Conservation (phyloP, 2,797 vertebrate species). For the Epinephelus awoara region DNA sequence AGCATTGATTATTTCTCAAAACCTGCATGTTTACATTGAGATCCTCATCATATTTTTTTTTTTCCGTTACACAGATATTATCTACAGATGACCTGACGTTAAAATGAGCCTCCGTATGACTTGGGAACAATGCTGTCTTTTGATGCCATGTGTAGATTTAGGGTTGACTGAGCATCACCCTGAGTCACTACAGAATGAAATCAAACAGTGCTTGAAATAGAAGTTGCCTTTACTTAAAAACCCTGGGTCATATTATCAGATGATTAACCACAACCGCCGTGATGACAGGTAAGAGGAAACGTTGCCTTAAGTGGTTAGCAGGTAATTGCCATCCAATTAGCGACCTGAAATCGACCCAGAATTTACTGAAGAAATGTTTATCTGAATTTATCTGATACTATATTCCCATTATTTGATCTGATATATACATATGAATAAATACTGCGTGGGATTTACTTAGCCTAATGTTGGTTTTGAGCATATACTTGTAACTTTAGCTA, state of each 20-base stretch:
- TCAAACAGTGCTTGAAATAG: slow-evolving; percentile 57
- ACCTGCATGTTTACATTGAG: slow-evolving; percentile 63
- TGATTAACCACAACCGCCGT: slow-evolving; percentile 46
- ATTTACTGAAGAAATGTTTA: slow-evolving; percentile 62
- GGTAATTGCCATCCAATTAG: slow-evolving; percentile 54
- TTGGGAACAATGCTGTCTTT: slow-evolving; percentile 40
- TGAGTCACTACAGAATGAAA: slow-evolving; percentile 45
- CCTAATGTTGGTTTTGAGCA: slow-evolving; percentile 71
- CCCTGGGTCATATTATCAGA: slow-evolving; percentile 42
- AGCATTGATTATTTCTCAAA: slow-evolving; percentile 27
- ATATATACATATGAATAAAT: slow-evolving; percentile 64
- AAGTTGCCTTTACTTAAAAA: slow-evolving; percentile 64
- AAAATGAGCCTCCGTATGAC: slow-evolving; percentile 25
- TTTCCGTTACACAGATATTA: slow-evolving; percentile 25
- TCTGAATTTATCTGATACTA: slow-evolving; percentile 51
- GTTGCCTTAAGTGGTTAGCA: slow-evolving; percentile 72
- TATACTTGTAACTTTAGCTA: slow-evolving; percentile 77
- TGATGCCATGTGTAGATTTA: slow-evolving; percentile 39
- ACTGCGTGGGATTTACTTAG: slow-evolving; percentile 75
- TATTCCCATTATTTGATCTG: slow-evolving; percentile 57
- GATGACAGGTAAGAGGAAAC: slow-evolving; percentile 57
- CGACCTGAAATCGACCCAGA: slow-evolving; percentile 33
- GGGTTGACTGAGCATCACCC: slow-evolving; percentile 36
- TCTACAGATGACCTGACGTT: slow-evolving; percentile 20
- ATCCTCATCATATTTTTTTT: slow-evolving; percentile 39